Evolutionary conservation across 2,888 invertebrate species (phyloP).

Genomic region (Dusona sp.): DNA sequence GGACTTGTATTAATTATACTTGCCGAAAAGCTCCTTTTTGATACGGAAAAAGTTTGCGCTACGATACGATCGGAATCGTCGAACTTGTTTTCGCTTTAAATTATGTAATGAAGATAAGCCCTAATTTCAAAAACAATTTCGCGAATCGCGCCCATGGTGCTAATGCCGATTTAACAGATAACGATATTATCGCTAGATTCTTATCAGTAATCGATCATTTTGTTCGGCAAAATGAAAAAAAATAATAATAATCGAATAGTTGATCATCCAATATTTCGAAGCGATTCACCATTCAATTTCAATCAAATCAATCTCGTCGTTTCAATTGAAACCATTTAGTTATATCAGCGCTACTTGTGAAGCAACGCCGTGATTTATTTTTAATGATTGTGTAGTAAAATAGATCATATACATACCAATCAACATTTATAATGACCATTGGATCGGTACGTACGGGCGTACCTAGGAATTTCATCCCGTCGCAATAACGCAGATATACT

Average conservation of each 20-base stretch:
- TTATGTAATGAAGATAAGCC: not conserved
- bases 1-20: not conserved
- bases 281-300: not conserved
- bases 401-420: not conserved
- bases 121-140: constrained; percentile 5
- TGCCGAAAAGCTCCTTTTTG: not conserved
- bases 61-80: not conserved
- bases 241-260: not conserved
- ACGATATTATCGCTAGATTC: not conserved
- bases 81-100: not conserved
- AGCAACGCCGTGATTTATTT: not conserved
- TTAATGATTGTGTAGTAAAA: not conserved
- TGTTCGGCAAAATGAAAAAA: not conserved
- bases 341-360: not conserved
- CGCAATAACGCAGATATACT: too few relatives aligned
- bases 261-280: not conserved
- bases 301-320: not conserved
- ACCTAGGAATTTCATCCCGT: too few relatives aligned
- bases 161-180: too few relatives aligned
- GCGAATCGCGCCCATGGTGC: not conserved
- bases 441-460: too few relatives aligned
- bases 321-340: not conserved
- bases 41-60: not conserved
- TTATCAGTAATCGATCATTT: constrained; percentile 11
- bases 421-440: not conserved